Base-by-base conservation (phyloP, 2,888 invertebrate species). In the Epirrita christyi region DNA sequence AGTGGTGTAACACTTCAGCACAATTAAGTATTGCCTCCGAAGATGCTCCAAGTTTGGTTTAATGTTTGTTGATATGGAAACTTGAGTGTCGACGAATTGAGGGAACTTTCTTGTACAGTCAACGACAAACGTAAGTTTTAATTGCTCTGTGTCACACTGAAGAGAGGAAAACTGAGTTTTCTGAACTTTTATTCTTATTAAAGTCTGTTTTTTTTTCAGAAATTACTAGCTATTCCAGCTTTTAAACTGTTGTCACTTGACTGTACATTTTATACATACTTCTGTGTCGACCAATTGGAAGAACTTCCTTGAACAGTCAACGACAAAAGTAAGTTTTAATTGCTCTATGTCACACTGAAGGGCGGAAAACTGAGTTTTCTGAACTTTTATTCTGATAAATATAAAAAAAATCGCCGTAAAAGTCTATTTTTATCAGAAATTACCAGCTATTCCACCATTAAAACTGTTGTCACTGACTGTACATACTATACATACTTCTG, bases 51-150 rank as follows among this genome's bases (percentile, higher is more conserved):
- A 28, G 46, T 37, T 56, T 52, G 21, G 37, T 50, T 45, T 60
- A 47, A 63, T 61, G 54, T 56, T 49, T 48, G 51, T 55, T 61
- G 55, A 65, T 63, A 64, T 56, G 58, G 56, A 49, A 58, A 60
- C 54, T 67, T 59, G 11, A n/a, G n/a, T 46, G 29, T 10, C 14
- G 36, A 4, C 44, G 54, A 42, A 34, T 34, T 36, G 47, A 40
- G 41, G 14, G 5, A 40, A 45, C 10, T 53, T 47, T 27, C 52
- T 27, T 34, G 52, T 52, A 52, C 40, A 0, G 32, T 52, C 21
- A 40, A 6, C n/a, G 11, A 38, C 14, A 51, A n/a, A 36, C 2
- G 4, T 21, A 36, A 36, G 32, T 32, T 9, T 32, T 32, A 8
- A 32, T 32, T 32, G 8, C 32, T 9, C 8, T 32, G 32, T 8